phyloP scores from a whole-genome alignment of 2,888 invertebrate species.

The Platynereis dumerilii region DNA sequence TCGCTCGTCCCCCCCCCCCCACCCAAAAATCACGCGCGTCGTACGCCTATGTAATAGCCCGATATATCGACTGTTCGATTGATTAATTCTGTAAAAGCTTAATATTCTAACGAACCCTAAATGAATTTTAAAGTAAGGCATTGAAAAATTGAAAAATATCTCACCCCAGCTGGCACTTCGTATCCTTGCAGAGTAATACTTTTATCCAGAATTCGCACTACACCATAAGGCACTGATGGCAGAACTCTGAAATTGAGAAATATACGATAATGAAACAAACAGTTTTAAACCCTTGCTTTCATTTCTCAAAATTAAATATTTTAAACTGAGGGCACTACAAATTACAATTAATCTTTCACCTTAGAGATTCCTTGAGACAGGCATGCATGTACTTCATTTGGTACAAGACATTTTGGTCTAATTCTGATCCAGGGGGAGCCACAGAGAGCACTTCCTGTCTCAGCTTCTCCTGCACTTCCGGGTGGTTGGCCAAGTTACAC shows the following conservation, averaged over 20 bases:
- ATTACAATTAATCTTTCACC: too few species aligned
- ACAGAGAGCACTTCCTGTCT: conserved; percentile 31
- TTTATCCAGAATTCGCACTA: conserved; percentile 20
- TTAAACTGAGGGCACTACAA: too few species aligned
- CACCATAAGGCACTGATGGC: background rate
- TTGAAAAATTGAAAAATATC: too few species aligned
- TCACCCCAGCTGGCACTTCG: conserved; percentile 22
- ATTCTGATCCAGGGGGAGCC: conserved; percentile 19
- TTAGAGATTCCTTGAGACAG: conserved; percentile 42
- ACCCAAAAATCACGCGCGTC: too few species aligned
- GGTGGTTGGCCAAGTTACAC: conserved; percentile 38
- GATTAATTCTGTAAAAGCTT: too few species aligned
- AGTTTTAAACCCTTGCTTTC: too few species aligned
- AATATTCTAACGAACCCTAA: too few species aligned
- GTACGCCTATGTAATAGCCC: too few species aligned
- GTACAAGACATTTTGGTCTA: conserved; percentile 15
- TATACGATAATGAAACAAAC: background rate
- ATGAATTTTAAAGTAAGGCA: too few species aligned
- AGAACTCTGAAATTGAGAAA: background rate
- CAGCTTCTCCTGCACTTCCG: conserved; percentile 36
- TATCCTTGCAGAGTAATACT: conserved; percentile 30
- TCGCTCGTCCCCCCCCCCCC: too few species aligned
- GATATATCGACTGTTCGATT: too few species aligned
- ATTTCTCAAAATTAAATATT: too few species aligned
- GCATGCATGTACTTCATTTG: conserved; percentile 39